phyloP scores from a whole-genome alignment of 2,113 vertebrate genomes.

The Peromyscus polionotus region DNA sequence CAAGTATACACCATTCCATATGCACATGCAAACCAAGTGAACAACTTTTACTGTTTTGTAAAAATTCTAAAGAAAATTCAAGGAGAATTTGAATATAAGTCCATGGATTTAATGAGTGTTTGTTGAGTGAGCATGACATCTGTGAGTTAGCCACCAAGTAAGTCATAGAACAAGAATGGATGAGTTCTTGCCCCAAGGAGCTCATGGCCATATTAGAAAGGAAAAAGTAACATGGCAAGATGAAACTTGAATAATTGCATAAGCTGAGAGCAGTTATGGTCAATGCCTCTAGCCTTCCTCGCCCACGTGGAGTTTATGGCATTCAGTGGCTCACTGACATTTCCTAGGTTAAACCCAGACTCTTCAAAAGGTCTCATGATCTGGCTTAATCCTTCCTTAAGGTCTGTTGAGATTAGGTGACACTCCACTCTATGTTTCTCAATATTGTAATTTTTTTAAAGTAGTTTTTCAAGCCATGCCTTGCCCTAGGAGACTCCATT shows the following conservation, averaged over 20 bases:
- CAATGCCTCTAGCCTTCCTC: background rate
- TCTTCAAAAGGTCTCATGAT: background rate
- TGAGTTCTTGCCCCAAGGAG: background rate
- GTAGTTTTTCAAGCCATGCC: background rate
- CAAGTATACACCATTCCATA: background rate
- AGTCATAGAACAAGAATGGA: background rate
- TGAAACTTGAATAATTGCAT: background rate
- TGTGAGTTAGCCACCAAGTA: background rate
- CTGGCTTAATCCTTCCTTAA: background rate
- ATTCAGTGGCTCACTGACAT: background rate
- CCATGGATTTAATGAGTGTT: background rate
- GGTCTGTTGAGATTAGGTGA: background rate
- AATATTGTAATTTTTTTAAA: background rate
- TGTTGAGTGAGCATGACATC: background rate
- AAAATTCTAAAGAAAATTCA: background rate
- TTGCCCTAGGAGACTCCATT: background rate
- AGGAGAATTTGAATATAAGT: background rate
- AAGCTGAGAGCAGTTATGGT: background rate
- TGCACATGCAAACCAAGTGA: background rate
- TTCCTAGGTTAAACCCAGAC: background rate
- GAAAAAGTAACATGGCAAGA: background rate
- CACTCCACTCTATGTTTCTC: background rate
- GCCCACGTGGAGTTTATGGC: background rate
- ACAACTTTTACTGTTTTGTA: background rate
- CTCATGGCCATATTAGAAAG: background rate